Conservation (phyloP, 2,113 vertebrate species). For the Fulmarus glacialis region DNA sequence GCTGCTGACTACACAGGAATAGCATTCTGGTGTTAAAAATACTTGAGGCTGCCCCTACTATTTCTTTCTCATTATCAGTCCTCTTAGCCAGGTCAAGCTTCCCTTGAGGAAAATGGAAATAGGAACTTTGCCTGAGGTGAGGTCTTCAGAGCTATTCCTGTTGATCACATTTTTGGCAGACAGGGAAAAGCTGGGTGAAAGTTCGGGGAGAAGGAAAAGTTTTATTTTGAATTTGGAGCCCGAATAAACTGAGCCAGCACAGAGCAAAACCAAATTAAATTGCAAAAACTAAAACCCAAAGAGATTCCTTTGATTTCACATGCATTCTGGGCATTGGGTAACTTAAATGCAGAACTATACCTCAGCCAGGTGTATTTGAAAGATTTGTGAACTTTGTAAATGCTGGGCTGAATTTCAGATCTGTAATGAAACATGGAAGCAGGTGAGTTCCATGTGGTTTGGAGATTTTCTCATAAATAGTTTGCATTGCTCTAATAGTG, state of each 20-base stretch:
- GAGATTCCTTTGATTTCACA: not conserved
- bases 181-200: not conserved
- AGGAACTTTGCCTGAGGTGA: constrained; percentile 35
- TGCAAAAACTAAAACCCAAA: not conserved
- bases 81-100: constrained; percentile 57
- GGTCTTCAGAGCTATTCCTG: not conserved
- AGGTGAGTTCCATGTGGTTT: constrained; percentile 52
- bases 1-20: constrained; percentile 48
- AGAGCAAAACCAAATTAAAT: not conserved
- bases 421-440: constrained; percentile 26
- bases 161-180: constrained; percentile 30
- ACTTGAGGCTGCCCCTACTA: constrained; percentile 39
- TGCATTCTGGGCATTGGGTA: not conserved
- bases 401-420: constrained; percentile 19
- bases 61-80: constrained; percentile 52
- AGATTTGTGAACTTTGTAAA: constrained; percentile 12
- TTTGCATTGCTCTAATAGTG: constrained; percentile 36
- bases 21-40: constrained; percentile 60
- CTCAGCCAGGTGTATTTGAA: not conserved
- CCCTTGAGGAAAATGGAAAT: constrained; percentile 65
- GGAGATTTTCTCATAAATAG: constrained; percentile 42
- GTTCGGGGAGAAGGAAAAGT: not conserved
- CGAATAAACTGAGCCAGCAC: not conserved
- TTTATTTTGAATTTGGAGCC: not conserved
- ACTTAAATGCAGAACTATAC: not conserved